phyloP scores from a whole-genome alignment of 2,888 invertebrate genomes.

The Sepioteuthis lessoniana region DNA sequence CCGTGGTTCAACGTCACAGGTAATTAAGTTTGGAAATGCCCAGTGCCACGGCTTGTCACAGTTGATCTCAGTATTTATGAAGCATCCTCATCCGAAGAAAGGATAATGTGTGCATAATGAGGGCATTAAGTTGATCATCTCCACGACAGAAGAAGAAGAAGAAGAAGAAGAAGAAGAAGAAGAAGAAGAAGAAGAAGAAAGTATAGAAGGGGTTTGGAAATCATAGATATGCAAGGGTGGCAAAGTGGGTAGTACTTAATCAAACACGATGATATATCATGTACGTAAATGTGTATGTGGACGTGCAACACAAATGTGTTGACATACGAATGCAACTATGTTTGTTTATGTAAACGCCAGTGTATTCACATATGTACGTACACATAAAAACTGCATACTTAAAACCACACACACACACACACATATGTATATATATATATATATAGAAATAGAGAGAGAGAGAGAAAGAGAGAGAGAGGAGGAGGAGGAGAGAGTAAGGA shows the following conservation, averaged over 20 bases:
- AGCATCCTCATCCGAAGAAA: background rate
- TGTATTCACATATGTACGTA: background rate
- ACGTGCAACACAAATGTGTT: too few relatives aligned
- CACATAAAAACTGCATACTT: too few relatives aligned
- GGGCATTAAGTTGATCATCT: slow-evolving; percentile 33
- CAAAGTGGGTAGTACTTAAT: background rate
- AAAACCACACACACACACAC: too few relatives aligned
- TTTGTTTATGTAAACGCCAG: background rate
- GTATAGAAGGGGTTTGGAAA: background rate
- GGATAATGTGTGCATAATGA: slow-evolving; percentile 21
- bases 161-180: background rate
- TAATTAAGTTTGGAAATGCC: slow-evolving; percentile 23
- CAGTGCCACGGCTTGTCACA: slow-evolving; percentile 21
- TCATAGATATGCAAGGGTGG: background rate
- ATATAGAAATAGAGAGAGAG: too few relatives aligned
- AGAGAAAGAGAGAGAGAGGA: too few relatives aligned
- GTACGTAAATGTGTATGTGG: background rate
- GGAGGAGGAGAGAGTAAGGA: too few relatives aligned
- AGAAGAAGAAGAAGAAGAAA: background rate
- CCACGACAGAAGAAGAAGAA: background rate
- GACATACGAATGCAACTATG: background rate
- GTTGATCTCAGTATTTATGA: slow-evolving; percentile 20
- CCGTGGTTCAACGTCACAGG: background rate
- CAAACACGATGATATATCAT: background rate
- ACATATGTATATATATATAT: too few relatives aligned